Conservation (phyloP, 1,140 invertebrate species). For the Chionoecetes opilio region DNA sequence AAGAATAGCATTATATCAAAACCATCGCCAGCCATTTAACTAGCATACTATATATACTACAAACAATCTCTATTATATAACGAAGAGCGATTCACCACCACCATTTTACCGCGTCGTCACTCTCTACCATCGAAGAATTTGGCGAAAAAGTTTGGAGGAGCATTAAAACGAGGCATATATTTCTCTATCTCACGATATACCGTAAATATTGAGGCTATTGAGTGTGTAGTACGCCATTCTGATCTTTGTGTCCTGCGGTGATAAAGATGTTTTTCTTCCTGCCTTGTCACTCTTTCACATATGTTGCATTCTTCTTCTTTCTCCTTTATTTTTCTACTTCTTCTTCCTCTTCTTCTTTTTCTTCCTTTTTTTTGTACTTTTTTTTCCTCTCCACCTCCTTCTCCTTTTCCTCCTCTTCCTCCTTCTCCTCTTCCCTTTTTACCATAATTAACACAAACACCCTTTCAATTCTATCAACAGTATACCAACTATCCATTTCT, state of each 20-base stretch:
- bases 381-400: not conserved
- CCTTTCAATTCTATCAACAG: too few relatives aligned
- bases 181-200: not conserved
- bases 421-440: not conserved
- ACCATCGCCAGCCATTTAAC: too few relatives aligned
- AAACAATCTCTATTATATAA: too few relatives aligned
- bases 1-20: too few relatives aligned
- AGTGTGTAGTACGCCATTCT: not conserved
- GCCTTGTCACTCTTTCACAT: not conserved
- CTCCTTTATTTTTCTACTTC: not conserved
- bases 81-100: too few relatives aligned
- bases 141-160: not conserved
- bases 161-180: slow-evolving; percentile 5
- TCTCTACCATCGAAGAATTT: not conserved
- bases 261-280: not conserved
- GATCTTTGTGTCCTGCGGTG: not conserved
- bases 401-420: not conserved
- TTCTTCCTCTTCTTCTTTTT: not conserved
- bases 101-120: not conserved
- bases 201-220: not conserved
- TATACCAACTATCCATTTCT: too few relatives aligned
- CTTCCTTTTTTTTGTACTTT: not conserved
- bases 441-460: too few relatives aligned
- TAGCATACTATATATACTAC: too few relatives aligned
- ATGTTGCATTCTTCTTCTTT: not conserved